Conservation (phyloP, 2,888 invertebrate genomes). For the Acleris laterana region DNA sequence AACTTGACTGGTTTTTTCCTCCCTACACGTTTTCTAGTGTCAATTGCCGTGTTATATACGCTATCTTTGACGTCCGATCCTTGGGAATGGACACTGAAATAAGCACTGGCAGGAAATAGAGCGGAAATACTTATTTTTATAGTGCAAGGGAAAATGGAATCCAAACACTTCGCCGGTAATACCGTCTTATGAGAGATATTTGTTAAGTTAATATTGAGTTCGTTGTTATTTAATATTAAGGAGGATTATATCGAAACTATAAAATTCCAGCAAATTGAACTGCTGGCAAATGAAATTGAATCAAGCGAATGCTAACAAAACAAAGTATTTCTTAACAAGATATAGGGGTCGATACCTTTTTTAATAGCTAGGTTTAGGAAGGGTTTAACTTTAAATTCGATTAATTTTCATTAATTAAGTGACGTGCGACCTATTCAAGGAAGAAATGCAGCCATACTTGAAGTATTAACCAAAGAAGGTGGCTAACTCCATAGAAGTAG, state of each 20-base stretch:
- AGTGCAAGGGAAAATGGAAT: constrained; percentile 31
- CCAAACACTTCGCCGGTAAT: constrained; percentile 26
- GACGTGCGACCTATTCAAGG: no score
- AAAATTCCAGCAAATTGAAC: neutral
- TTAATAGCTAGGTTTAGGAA: no score
- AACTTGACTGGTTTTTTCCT: neutral
- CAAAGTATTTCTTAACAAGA: no score
- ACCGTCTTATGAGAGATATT: constrained; percentile 7
- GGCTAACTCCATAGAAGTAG: no score
- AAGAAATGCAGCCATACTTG: no score
- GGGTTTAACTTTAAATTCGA: no score
- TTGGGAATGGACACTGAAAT: constrained; percentile 50
- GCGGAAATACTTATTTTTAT: constrained; percentile 33
- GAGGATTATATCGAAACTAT: neutral
- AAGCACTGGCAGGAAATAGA: constrained; percentile 47
- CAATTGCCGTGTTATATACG: constrained; percentile 43
- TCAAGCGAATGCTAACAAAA: no score
- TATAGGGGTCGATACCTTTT: no score
- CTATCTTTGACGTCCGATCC: constrained; percentile 50
- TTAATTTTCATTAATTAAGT: no score
- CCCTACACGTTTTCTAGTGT: constrained; percentile 24
- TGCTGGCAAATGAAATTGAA: neutral
- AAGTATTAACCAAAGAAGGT: no score
- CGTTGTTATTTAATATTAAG: neutral
- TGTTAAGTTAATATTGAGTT: constrained; percentile 18